Conservation (phyloP, 2,888 invertebrate species). For the Euzophera pinguis region DNA sequence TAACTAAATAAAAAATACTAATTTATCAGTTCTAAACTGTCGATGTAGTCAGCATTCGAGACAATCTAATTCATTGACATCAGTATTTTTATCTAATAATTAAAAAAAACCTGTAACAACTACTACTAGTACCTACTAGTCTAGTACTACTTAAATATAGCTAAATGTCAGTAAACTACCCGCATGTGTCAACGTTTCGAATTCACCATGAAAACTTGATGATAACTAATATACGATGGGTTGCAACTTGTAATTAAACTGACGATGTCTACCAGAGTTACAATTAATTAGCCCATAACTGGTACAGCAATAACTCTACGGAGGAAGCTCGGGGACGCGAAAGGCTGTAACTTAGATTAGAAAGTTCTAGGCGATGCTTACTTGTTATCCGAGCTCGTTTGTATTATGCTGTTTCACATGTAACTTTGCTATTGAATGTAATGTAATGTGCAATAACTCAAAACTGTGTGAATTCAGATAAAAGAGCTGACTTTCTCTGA, state of each 20-base stretch:
- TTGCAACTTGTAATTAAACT: conserved; percentile 58
- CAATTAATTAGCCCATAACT: conserved; percentile 62
- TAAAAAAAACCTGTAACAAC: no score
- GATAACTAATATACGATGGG: conserved; percentile 19
- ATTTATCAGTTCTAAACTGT: no score
- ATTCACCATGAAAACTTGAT: background rate
- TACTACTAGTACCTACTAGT: no score
- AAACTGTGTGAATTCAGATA: no score
- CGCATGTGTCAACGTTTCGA: background rate
- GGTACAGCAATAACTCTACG: conserved; percentile 47
- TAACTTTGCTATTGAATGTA: background rate
- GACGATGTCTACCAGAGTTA: conserved; percentile 49
- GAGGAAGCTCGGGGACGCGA: conserved; percentile 35
- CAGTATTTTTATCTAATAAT: no score
- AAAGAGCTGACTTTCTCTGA: no score
- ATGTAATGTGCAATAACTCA: no score
- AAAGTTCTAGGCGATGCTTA: conserved; percentile 28
- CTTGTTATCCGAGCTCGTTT: background rate
- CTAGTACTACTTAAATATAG: no score
- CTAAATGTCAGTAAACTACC: background rate
- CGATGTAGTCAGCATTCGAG: no score
- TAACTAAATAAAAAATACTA: no score
- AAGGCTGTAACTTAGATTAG: conserved; percentile 48
- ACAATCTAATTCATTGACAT: no score
- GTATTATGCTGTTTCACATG: background rate